A percentile compares a stretch with the other conserved stretches of the same genome.
Evolutionary conservation across 1,140 invertebrate genomes (phyloP).

Genomic region (Holcopasites calliopsidis): DNA sequence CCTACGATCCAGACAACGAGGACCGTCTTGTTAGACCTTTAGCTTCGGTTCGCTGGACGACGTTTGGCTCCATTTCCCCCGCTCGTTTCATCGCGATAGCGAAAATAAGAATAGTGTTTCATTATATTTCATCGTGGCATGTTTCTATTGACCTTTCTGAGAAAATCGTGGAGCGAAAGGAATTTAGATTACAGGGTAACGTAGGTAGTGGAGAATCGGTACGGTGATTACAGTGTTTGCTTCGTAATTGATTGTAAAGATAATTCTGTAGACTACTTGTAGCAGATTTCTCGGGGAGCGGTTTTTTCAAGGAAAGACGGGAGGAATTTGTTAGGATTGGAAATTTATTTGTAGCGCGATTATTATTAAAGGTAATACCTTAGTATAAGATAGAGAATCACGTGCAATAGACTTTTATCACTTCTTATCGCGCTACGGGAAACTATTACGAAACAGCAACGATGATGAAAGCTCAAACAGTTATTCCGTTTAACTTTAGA

Average conservation of each 20-base stretch:
- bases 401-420: too few species aligned
- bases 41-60: not conserved
- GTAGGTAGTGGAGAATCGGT: too few species aligned
- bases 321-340: conserved; percentile 34
- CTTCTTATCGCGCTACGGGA: not conserved
- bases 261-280: not conserved
- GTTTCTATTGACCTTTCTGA: not conserved
- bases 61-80: not conserved
- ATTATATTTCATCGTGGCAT: not conserved
- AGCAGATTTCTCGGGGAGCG: conserved; percentile 10
- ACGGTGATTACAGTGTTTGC: not conserved
- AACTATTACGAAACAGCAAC: not conserved
- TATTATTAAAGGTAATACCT: conserved; percentile 50
- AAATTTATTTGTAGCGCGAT: conserved; percentile 24
- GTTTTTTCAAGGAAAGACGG: conserved; percentile 9
- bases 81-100: not conserved
- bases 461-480: not conserved
- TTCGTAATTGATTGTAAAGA: not conserved
- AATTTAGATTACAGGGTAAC: not conserved
- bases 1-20: not conserved
- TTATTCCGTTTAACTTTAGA: too few species aligned
- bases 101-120: not conserved
- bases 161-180: too few species aligned
- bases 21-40: not conserved
- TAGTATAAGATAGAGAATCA: too few species aligned